Evolutionary conservation across 1,140 invertebrate species (phyloP).

Genomic region (Mamestra configurata): DNA sequence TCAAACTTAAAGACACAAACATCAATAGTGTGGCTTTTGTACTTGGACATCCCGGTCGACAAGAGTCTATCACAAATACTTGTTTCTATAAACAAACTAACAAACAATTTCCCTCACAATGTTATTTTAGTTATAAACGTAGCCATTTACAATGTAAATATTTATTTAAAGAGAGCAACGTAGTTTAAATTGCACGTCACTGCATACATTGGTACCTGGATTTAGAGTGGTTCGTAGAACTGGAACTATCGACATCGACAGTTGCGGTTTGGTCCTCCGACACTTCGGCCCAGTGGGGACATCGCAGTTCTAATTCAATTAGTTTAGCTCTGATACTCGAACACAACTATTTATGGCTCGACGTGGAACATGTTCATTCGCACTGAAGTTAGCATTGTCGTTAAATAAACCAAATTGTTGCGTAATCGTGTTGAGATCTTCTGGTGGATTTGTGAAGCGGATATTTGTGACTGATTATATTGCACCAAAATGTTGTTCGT

Average conservation of each 20-base stretch:
- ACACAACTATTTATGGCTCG: background rate
- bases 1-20: too few species aligned
- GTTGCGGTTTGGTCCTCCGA: slow-evolving; percentile 8
- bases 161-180: background rate
- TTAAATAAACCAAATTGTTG: background rate
- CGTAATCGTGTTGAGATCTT: background rate
- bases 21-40: too few species aligned
- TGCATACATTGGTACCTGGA: slow-evolving; percentile 6
- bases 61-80: too few species aligned
- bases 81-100: too few species aligned
- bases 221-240: background rate
- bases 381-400: background rate
- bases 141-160: background rate
- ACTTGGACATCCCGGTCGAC: too few species aligned
- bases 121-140: background rate
- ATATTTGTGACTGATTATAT: too few species aligned
- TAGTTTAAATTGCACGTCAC: slow-evolving; percentile 11
- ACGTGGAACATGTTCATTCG: background rate
- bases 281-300: background rate
- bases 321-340: background rate
- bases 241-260: background rate
- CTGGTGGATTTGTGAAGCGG: background rate
- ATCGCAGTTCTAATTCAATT: slow-evolving; percentile 22
- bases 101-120: too few species aligned
- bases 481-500: too few species aligned